Percentiles rank a stretch among this genome's conserved stretches.
phyloP scores from a whole-genome alignment of 2,888 invertebrate species.

The Deilephila porcellus region DNA sequence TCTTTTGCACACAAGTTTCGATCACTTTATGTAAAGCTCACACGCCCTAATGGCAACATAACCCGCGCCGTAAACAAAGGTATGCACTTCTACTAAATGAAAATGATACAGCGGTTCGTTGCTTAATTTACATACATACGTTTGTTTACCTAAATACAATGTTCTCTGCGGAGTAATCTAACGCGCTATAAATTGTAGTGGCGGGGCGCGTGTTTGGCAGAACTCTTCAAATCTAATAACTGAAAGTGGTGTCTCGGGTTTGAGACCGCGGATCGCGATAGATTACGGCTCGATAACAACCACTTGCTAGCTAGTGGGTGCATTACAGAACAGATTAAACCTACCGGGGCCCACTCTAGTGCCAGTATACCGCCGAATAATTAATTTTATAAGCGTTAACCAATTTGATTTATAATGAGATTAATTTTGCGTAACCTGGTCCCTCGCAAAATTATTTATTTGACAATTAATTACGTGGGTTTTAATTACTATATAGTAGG shows the following conservation, averaged over 20 bases:
- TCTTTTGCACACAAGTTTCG: not conserved
- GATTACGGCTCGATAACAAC: constrained; percentile 50
- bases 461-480: not conserved
- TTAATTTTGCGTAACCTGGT: not conserved
- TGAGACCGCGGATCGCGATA: constrained; percentile 40
- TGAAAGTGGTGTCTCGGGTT: constrained; percentile 42
- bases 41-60: constrained; percentile 6
- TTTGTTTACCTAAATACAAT: constrained; percentile 23
- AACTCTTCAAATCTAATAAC: constrained; percentile 68
- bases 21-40: not conserved
- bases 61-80: constrained; percentile 10
- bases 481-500: not conserved
- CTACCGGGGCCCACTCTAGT: constrained; percentile 33
- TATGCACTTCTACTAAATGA: constrained; percentile 23
- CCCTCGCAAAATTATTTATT: not conserved
- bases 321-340: constrained; percentile 50
- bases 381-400: constrained; percentile 31
- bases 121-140: constrained; percentile 22
- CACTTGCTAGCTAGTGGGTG: constrained; percentile 48
- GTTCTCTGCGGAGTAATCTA: constrained; percentile 15
- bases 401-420: constrained; percentile 25
- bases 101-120: constrained; percentile 17
- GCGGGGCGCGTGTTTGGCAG: constrained; percentile 53
- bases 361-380: constrained; percentile 33
- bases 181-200: constrained; percentile 54